These are phyloP conservation scores for Chionodraco myersi DNA, from an alignment of 2,113 vertebrate genomes.

Conservation along the genomic window DNA sequence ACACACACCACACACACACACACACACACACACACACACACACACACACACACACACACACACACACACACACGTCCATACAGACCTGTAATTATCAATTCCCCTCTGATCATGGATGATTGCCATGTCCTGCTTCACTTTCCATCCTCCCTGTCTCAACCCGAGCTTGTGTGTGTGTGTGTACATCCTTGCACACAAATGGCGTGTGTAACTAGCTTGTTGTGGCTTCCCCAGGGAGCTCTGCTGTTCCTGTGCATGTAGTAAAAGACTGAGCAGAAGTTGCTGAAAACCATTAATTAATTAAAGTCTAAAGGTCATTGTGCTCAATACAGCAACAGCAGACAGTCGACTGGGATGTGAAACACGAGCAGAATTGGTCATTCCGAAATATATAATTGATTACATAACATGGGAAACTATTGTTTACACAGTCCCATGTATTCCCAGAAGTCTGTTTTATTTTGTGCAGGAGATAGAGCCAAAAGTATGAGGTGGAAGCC, in stretches of 20 bases:
- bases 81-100: constrained; percentile 33
- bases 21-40: neutral
- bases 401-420: neutral
- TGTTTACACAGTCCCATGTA: constrained; percentile 9
- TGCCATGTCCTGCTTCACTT: constrained; percentile 66
- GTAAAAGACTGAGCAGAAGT: neutral
- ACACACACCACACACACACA: neutral
- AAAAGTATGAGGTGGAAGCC: constrained; percentile 11
- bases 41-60: neutral
- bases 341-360: constrained; percentile 8
- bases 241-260: constrained; percentile 23
- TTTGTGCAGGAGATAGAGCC: constrained; percentile 6
- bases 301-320: constrained; percentile 9
- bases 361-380: neutral
- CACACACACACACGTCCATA: neutral
- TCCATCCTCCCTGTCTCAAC: constrained; percentile 53
- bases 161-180: constrained; percentile 16
- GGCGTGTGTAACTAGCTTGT: constrained; percentile 11
- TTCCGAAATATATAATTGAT: neutral
- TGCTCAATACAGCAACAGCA: neutral
- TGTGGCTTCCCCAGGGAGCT: constrained; percentile 13
- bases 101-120: constrained; percentile 51
- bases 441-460: constrained; percentile 29
- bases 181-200: constrained; percentile 6
- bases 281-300: constrained; percentile 34